These are phyloP conservation scores for Epinotia brunnichana DNA, from an alignment of 2,888 invertebrate genomes.

Conservation along the genomic window DNA sequence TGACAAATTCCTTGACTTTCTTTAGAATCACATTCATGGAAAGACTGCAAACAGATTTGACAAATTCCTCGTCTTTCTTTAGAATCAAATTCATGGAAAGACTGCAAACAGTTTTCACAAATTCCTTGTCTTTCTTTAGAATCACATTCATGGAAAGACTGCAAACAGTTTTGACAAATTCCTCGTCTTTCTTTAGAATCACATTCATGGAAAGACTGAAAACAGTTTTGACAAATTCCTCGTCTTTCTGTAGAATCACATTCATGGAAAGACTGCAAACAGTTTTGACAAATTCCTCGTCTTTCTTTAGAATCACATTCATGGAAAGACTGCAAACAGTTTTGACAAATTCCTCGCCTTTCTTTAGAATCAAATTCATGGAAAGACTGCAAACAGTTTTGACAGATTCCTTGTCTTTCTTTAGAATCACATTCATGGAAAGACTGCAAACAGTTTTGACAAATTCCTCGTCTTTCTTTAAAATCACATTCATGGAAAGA, in stretches of 20 bases:
- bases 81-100: neutral
- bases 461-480: neutral
- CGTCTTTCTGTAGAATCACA: neutral
- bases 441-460: no score
- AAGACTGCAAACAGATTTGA: no score
- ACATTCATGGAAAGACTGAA: no score
- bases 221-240: no score
- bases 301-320: neutral
- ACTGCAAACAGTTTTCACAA: no score
- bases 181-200: neutral
- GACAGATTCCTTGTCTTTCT: neutral
- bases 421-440: neutral
- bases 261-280: no score
- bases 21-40: neutral
- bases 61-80: neutral
- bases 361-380: neutral
- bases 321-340: no score
- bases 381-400: no score
- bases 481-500: neutral
- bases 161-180: no score
- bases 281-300: neutral
- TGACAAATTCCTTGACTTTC: neutral
- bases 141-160: neutral
- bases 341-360: neutral
- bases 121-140: neutral